Base-by-base conservation (phyloP, 2,888 invertebrate species). In the Eutolmus rufibarbis region DNA sequence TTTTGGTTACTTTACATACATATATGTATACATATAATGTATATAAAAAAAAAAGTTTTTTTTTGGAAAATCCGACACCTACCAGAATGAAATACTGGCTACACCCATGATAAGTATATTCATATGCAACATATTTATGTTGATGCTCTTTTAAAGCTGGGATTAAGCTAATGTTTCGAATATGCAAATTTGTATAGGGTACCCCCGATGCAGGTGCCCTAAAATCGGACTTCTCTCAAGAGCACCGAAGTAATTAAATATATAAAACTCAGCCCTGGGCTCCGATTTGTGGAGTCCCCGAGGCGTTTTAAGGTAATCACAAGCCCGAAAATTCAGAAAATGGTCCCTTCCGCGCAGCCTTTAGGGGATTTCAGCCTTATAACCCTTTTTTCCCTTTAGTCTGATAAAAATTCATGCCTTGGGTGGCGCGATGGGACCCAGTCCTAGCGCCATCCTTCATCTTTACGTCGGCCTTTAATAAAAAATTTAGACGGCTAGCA, bases 401-500 rank as follows among this genome's bases (percentile, higher is more conserved):
- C 51, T 51, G 51, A 79, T 79, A 46, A 46, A 79, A 79, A 79
- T 79, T 79, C 79, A 79, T 51, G 31, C 51, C 16, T 46, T 23
- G 28, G 23, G 16, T 31, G 66, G 40, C 40, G 9, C 19, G 23
- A 23, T 66, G 66, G 66, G 8, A 28, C 82, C 34, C 37, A 28
- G 57, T 40, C 43, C 43, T 3, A 66, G 37, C 19, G 37, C 56
- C 66, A 84, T 84, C 23, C 66, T 40, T 84, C 82, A 84, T 66
- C 37, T 84, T 84, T 84, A 84, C 66, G 82, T 66, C 82, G 66
- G 82, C 66, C 82, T 57, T 84, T 84, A 84, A 84, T 84, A 66
- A 84, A 84, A 84, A 34, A 84, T 84, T 84, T 84, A 84, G 51
- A 66, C n/a, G 66, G 19, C n/a, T 12, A 66, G 28, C 66, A 23